These are phyloP conservation scores for Apis cerana DNA, from an alignment of 1,140 invertebrate genomes.

Conservation along the genomic window DNA sequence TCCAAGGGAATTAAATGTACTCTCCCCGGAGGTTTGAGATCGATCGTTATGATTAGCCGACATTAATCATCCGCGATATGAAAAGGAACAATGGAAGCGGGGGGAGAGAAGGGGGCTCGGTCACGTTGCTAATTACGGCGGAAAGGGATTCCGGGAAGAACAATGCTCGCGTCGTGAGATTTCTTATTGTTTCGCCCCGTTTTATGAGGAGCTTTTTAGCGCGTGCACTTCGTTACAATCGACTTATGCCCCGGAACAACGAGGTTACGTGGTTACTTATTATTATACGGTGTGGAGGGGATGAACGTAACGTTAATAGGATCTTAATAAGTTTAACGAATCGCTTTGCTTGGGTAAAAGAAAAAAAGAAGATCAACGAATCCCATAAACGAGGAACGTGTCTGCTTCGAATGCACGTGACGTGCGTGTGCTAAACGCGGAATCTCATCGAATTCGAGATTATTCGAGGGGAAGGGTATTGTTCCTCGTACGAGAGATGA, in stretches of 20 bases:
- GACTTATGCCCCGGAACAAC: not conserved
- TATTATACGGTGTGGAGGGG: not conserved
- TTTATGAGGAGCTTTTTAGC: constrained; percentile 13
- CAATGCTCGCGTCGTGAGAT: constrained; percentile 37
- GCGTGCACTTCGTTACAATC: constrained; percentile 11
- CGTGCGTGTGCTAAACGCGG: not conserved
- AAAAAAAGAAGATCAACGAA: not conserved
- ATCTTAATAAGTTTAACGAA: not conserved
- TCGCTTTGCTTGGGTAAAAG: no score
- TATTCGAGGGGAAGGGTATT: no score
- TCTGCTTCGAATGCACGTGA: not conserved
- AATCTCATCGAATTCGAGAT: no score
- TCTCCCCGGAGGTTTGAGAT: constrained; percentile 13
- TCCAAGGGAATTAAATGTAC: constrained; percentile 41
- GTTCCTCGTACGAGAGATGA: no score
- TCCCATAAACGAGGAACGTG: no score
- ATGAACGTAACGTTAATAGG: not conserved
- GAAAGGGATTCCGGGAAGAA: constrained; percentile 38
- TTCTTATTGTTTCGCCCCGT: constrained; percentile 27
- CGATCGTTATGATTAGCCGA: constrained; percentile 45
- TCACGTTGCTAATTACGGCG: constrained; percentile 44
- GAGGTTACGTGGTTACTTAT: not conserved
- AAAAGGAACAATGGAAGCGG: constrained; percentile 46
- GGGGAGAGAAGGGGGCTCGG: constrained; percentile 6
- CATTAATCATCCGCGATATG: constrained; percentile 50